phyloP scores from a whole-genome alignment of 1,140 invertebrate species.

The Drosophila parabipectinata region DNA sequence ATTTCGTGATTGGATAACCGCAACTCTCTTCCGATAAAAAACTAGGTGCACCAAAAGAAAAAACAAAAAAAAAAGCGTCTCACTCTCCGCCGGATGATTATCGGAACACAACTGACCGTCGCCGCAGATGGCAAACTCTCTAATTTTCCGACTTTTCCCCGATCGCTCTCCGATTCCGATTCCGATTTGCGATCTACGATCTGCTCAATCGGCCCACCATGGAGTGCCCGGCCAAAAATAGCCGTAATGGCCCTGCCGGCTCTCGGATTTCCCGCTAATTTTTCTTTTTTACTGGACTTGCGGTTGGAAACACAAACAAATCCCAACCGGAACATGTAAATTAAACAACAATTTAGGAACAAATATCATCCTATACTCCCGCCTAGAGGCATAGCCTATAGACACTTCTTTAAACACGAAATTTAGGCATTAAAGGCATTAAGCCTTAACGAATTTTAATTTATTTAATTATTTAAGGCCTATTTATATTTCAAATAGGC shows the following conservation, averaged over 20 bases:
- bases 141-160: background rate
- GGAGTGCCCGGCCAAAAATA: background rate
- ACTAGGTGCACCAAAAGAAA: background rate
- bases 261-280: background rate
- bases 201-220: background rate
- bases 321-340: background rate
- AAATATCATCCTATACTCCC: too few species aligned
- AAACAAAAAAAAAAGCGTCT: background rate
- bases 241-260: background rate
- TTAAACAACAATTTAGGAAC: background rate
- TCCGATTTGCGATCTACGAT: background rate
- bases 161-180: conserved; percentile 1
- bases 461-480: background rate
- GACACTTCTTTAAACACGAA: too few species aligned
- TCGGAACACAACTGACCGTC: background rate
- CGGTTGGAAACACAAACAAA: background rate
- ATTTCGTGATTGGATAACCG: background rate
- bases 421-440: too few species aligned
- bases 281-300: background rate
- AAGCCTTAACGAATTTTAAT: too few species aligned
- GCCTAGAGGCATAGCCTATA: too few species aligned
- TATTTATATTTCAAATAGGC: conserved; percentile 53
- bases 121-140: background rate
- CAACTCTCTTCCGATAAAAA: background rate
- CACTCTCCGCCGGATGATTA: background rate